Percentiles rank a stretch among this genome's conserved stretches.
phyloP scores from a whole-genome alignment of 2,888 invertebrate species.

The Eulithis prunata region DNA sequence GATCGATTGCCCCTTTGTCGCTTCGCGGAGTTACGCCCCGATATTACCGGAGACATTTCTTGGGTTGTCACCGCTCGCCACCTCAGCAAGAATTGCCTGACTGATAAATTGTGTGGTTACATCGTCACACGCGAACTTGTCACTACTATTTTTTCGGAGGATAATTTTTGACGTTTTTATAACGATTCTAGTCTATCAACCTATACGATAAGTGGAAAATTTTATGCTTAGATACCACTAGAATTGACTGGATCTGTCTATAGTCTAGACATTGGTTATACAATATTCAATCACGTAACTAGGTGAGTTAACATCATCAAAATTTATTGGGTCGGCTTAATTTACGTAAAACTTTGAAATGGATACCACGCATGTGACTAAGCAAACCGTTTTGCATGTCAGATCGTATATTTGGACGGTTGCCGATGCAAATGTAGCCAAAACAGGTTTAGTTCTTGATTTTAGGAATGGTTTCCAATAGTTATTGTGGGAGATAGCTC shows the following conservation, averaged over 20 bases:
- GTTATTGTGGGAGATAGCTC: neutral
- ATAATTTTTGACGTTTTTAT: slow-evolving; percentile 10
- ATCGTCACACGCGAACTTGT: slow-evolving; percentile 49
- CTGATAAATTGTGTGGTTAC: slow-evolving; percentile 63
- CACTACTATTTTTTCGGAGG: slow-evolving; percentile 27
- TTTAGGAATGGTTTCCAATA: neutral
- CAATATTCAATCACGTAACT: too few species aligned
- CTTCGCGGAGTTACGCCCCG: slow-evolving; percentile 53
- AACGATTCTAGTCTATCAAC: neutral
- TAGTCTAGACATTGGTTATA: too few species aligned
- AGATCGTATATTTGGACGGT: neutral
- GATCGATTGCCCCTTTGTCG: slow-evolving; percentile 79
- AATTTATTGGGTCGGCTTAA: too few species aligned
- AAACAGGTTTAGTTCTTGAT: neutral
- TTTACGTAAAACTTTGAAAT: too few species aligned
- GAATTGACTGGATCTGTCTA: too few species aligned
- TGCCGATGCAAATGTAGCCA: slow-evolving; percentile 1
- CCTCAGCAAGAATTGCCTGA: slow-evolving; percentile 59
- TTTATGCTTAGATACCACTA: too few species aligned
- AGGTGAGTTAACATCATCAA: too few species aligned
- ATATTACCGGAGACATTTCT: slow-evolving; percentile 70
- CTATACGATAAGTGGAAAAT: neutral
- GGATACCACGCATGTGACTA: too few species aligned
- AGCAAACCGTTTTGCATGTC: too few species aligned
- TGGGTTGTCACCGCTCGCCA: slow-evolving; percentile 63